A percentile compares a stretch with the other conserved stretches of the same genome.
These are phyloP conservation scores for Diphyllodes magnificus DNA, from an alignment of 2,113 vertebrate genomes.

Conservation along the genomic window DNA sequence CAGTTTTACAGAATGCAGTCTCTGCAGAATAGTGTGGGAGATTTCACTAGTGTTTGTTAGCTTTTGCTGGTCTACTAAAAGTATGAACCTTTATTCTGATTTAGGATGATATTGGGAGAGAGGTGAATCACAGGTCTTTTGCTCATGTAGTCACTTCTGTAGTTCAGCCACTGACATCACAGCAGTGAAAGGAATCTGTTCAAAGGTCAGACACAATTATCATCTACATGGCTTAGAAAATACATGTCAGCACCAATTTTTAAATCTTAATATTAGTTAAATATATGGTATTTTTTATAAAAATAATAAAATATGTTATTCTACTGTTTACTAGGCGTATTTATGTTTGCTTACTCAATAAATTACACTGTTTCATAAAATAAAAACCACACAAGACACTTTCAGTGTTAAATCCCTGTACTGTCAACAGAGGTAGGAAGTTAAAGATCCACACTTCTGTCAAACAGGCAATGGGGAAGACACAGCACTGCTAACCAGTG, in stretches of 20 bases:
- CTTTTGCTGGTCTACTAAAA: not conserved
- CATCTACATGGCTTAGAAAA: not conserved
- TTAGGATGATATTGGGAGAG: not conserved
- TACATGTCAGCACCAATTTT: not conserved
- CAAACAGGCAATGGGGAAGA: not conserved
- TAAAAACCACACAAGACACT: not conserved
- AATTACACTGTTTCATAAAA: not conserved
- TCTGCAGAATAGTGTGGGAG: not conserved
- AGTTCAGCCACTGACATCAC: not conserved
- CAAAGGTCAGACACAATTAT: not conserved
- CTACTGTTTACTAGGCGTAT: not conserved
- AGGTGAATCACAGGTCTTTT: not conserved
- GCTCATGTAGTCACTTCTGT: not conserved
- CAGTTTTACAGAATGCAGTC: not conserved
- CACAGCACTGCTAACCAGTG: not conserved
- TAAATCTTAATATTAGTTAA: not conserved
- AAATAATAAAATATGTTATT: not conserved
- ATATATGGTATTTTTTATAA: fast-evolving
- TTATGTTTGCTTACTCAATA: not conserved
- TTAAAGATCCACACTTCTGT: not conserved
- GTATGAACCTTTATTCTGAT: not conserved
- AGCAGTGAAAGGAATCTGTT: not conserved
- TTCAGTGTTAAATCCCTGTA: not conserved
- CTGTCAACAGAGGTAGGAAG: not conserved
- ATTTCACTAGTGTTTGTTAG: not conserved